These are phyloP conservation scores for Mellilla xanthometata DNA, from an alignment of 2,888 invertebrate genomes.

Conservation along the genomic window DNA sequence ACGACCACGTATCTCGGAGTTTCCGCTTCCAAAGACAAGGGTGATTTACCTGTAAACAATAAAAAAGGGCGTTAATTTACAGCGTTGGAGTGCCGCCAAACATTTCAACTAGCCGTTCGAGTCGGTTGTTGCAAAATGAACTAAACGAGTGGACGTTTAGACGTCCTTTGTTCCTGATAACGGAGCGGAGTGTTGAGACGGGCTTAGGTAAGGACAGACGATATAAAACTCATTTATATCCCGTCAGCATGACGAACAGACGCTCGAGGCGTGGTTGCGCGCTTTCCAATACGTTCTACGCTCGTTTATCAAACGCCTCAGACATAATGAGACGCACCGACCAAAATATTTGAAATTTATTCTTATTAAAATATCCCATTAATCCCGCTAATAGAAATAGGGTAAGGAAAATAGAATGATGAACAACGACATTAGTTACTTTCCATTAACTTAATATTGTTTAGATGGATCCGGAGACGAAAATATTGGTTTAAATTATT, in stretches of 20 bases:
- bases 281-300: conserved; percentile 65
- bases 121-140: conserved; percentile 72
- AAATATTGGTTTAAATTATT: conserved; percentile 15
- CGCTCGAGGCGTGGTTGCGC: conserved; percentile 71
- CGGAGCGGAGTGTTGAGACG: conserved; percentile 66
- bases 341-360: conserved; percentile 65
- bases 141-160: conserved; percentile 67
- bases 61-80: conserved; percentile 78
- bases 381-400: conserved; percentile 48
- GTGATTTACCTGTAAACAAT: conserved; percentile 80
- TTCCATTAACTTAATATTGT: conserved; percentile 23
- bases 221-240: conserved; percentile 79
- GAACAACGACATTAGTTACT: conserved; percentile 30
- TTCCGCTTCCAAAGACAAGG: conserved; percentile 57
- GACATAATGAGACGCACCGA: conserved; percentile 76
- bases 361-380: conserved; percentile 55
- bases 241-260: conserved; percentile 61
- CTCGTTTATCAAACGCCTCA: conserved; percentile 76
- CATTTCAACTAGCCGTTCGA: conserved; percentile 77
- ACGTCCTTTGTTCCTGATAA: conserved; percentile 60
- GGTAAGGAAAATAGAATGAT: conserved; percentile 38
- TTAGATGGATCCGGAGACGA: conserved; percentile 19
- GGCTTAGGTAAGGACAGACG: conserved; percentile 76
- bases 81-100: conserved; percentile 71
- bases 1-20: conserved; percentile 51